Conservation (phyloP, 2,888 invertebrate species). For the Noctua fimbriata region DNA sequence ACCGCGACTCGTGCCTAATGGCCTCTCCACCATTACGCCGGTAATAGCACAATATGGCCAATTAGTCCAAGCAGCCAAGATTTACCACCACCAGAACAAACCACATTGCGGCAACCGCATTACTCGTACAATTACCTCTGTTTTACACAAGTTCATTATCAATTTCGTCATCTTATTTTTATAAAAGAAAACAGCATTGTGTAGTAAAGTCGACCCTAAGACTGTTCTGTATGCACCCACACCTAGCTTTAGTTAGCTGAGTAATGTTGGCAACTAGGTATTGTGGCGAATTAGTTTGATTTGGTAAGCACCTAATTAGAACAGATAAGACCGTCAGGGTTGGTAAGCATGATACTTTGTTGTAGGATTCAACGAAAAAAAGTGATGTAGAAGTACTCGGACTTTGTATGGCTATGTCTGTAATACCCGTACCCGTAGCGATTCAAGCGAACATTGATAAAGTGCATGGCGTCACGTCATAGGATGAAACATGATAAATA, state of each 20-base stretch:
- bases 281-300: constrained; percentile 29
- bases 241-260: neutral
- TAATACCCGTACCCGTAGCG: neutral
- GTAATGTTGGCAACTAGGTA: constrained; percentile 22
- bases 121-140: constrained; percentile 77
- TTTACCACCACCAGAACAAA: constrained; percentile 75
- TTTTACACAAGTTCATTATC: constrained; percentile 70
- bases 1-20: constrained; percentile 78
- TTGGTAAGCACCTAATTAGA: constrained; percentile 27
- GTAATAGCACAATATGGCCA: constrained; percentile 80
- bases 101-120: constrained; percentile 78
- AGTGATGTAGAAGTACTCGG: neutral
- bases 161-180: constrained; percentile 54
- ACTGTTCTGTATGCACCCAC: neutral
- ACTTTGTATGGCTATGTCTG: constrained; percentile 5
- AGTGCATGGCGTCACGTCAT: constrained; percentile 57
- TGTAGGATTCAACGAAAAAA: constrained; percentile 40
- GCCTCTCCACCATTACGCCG: constrained; percentile 72
- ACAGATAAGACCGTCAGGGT: neutral
- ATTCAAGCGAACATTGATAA: constrained; percentile 56
- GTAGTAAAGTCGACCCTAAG: constrained; percentile 6
- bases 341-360: constrained; percentile 22
- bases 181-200: constrained; percentile 6
- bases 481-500: constrained; percentile 65
- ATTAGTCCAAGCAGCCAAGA: constrained; percentile 80